Conservation (phyloP, 2,113 vertebrate genomes). For the Riparia riparia region DNA sequence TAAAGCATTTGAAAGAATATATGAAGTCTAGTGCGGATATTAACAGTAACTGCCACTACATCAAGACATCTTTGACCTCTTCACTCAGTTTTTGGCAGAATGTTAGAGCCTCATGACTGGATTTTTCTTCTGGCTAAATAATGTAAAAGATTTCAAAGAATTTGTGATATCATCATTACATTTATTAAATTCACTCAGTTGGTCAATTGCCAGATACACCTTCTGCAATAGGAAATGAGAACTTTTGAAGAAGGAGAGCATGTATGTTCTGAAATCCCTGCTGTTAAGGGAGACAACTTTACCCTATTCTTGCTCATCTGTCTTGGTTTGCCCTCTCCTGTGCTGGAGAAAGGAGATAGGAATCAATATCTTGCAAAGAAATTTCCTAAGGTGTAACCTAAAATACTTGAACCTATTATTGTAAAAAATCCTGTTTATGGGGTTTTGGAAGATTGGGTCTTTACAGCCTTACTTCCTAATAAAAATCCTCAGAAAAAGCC, state of each 20-base stretch:
- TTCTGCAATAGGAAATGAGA: neutral
- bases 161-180: neutral
- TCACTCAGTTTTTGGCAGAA: neutral
- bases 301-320: neutral
- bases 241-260: neutral
- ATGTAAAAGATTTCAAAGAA: neutral
- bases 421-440: neutral
- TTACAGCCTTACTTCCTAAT: neutral
- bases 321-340: neutral
- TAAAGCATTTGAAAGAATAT: neutral
- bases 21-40: neutral
- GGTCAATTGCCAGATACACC: neutral
- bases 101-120: neutral
- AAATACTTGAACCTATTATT: neutral
- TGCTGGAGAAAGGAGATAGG: neutral
- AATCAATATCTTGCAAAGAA: neutral
- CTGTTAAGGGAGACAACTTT: neutral
- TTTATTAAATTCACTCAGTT: neutral
- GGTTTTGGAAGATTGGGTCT: neutral
- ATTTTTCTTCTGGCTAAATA: neutral
- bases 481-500: neutral
- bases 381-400: neutral
- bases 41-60: neutral
- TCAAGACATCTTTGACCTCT: neutral
- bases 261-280: neutral